Evolutionary conservation across 1,140 invertebrate genomes (phyloP).

Genomic region (Diploscapter pachys): DNA sequence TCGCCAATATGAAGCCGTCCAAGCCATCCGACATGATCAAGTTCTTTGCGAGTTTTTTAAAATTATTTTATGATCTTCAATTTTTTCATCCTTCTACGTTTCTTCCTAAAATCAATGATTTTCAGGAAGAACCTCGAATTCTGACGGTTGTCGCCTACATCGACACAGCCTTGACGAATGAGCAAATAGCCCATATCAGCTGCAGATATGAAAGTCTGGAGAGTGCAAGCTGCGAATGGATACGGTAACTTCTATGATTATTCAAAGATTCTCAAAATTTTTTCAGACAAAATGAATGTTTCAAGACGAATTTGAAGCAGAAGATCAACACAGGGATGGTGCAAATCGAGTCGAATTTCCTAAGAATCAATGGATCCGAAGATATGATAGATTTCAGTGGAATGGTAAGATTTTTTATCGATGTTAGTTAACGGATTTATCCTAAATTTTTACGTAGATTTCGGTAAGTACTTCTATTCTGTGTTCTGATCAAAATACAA

Average conservation of each 20-base stretch:
- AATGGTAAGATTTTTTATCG: slow-evolving; percentile 2
- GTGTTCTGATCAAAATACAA: slow-evolving; percentile 14
- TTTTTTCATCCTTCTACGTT: background rate
- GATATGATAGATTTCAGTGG: slow-evolving; percentile 11
- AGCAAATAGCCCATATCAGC: slow-evolving; percentile 28
- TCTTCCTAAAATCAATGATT: background rate
- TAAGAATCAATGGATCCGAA: slow-evolving; percentile 15
- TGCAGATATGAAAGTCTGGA: slow-evolving; percentile 19
- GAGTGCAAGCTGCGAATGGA: slow-evolving; percentile 20
- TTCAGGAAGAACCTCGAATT: slow-evolving; percentile 29
- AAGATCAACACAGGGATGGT: slow-evolving; percentile 10
- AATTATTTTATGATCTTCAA: background rate
- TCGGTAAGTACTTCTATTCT: slow-evolving; percentile 11
- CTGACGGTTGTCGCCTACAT: slow-evolving; percentile 35
- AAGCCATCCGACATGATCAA: background rate
- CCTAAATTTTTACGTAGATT: no score
- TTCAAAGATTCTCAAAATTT: background rate
- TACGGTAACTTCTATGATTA: background rate
- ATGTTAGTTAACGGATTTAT: background rate
- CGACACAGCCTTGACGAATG: slow-evolving; percentile 21
- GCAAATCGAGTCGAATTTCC: slow-evolving; percentile 12
- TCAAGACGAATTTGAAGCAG: slow-evolving; percentile 25
- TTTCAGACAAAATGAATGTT: slow-evolving; percentile 24
- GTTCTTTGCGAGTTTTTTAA: slow-evolving; percentile 17
- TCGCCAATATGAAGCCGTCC: slow-evolving; percentile 13